phyloP scores from a whole-genome alignment of 1,140 invertebrate genomes.

The Theocolax elegans region DNA sequence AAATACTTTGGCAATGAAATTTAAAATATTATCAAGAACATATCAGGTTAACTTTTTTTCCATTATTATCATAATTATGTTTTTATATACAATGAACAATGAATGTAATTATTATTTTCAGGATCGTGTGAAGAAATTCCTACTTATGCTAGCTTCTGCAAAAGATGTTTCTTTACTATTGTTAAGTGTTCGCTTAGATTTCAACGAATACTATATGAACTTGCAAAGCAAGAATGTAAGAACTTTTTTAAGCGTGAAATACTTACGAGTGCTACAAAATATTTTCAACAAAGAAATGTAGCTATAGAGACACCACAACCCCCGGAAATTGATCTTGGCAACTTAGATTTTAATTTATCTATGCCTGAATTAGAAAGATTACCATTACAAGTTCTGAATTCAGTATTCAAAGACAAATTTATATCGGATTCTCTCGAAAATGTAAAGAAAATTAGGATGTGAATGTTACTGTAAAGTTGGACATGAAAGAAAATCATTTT shows the following conservation, averaged over 20 bases:
- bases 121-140: slow-evolving; percentile 83
- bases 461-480: too few species aligned
- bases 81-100: too few species aligned
- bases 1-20: slow-evolving; percentile 70
- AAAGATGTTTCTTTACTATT: slow-evolving; percentile 86
- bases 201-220: slow-evolving; percentile 88
- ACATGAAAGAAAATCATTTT: slow-evolving; percentile 15
- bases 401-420: background rate
- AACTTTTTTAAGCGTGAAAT: too few species aligned
- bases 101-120: slow-evolving; percentile 63
- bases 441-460: background rate
- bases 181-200: slow-evolving; percentile 89
- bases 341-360: background rate
- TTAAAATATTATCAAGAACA: slow-evolving; percentile 78
- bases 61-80: too few species aligned
- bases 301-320: slow-evolving; percentile 34
- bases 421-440: too few species aligned
- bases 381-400: background rate
- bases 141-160: too few species aligned
- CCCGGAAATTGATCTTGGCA: slow-evolving; percentile 25
- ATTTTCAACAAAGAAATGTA: slow-evolving; percentile 2
- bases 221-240: too few species aligned
- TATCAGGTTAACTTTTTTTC: too few species aligned
- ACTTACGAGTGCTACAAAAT: too few species aligned
- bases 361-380: background rate